phyloP scores from a whole-genome alignment of 2,113 vertebrate genomes.

The Tyto alba region DNA sequence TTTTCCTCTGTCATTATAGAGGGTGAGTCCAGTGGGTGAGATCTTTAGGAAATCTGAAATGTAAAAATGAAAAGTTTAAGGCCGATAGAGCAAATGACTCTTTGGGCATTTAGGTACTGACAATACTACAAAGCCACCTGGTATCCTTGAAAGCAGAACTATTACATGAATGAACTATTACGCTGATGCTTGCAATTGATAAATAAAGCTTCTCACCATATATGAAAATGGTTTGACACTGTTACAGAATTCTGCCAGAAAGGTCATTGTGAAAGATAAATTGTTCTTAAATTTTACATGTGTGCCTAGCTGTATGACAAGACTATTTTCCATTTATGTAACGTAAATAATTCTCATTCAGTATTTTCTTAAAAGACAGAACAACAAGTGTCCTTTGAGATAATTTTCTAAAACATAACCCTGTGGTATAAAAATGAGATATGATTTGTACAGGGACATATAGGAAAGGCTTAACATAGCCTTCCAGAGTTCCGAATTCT shows the following conservation, averaged over 20 bases:
- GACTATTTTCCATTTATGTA: not conserved
- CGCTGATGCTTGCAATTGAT: not conserved
- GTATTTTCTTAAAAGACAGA: not conserved
- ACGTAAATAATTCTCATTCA: not conserved
- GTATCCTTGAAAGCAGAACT: not conserved
- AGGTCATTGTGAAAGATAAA: not conserved
- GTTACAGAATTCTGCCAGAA: not conserved
- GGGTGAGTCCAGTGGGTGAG: not conserved
- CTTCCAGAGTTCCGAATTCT: not conserved
- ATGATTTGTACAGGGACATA: not conserved
- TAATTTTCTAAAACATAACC: not conserved
- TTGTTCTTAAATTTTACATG: not conserved
- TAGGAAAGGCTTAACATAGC: not conserved
- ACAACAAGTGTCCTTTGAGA: not conserved
- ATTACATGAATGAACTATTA: not conserved
- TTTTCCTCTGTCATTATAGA: not conserved
- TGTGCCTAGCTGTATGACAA: not conserved
- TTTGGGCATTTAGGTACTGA: not conserved
- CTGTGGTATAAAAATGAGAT: not conserved
- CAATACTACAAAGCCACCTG: not conserved
- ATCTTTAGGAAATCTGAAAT: not conserved
- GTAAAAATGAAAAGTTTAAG: not conserved
- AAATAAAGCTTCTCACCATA: not conserved
- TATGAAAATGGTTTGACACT: not conserved
- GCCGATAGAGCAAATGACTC: not conserved